phyloP scores from a whole-genome alignment of 2,888 invertebrate species.

The Heliconius sara region DNA sequence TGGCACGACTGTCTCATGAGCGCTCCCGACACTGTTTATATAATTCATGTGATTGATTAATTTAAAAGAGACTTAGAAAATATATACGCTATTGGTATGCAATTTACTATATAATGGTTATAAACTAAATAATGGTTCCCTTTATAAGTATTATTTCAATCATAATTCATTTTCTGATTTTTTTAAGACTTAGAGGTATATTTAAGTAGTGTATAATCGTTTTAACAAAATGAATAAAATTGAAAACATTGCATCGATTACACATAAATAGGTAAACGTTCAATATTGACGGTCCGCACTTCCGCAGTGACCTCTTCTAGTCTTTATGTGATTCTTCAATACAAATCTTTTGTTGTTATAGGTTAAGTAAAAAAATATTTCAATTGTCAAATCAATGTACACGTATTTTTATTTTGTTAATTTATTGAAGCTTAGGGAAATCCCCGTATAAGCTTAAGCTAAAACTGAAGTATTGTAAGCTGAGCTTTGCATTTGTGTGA shows the following conservation, averaged over 20 bases:
- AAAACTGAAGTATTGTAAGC: not conserved
- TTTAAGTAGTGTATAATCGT: too few species aligned
- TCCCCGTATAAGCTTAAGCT: too few species aligned
- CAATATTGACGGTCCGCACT: not conserved
- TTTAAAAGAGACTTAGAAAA: not conserved
- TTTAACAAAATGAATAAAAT: too few species aligned
- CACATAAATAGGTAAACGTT: not conserved
- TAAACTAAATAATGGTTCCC: too few species aligned
- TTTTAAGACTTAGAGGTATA: too few species aligned
- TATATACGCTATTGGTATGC: not conserved
- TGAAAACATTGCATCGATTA: too few species aligned
- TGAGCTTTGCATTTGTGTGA: too few species aligned
- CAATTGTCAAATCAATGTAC: not conserved
- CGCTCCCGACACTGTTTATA: constrained; percentile 74
- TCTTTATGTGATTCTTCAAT: not conserved
- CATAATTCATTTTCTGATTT: too few species aligned
- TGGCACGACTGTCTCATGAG: constrained; percentile 85
- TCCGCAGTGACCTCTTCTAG: not conserved
- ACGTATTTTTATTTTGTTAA: not conserved
- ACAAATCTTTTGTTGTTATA: not conserved
- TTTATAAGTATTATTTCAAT: too few species aligned
- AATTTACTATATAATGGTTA: not conserved
- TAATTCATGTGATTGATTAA: not conserved
- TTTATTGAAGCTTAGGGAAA: too few species aligned
- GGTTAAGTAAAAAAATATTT: not conserved